These are phyloP conservation scores for Thymelicus acteon DNA, from an alignment of 2,888 invertebrate species.

Conservation along the genomic window DNA sequence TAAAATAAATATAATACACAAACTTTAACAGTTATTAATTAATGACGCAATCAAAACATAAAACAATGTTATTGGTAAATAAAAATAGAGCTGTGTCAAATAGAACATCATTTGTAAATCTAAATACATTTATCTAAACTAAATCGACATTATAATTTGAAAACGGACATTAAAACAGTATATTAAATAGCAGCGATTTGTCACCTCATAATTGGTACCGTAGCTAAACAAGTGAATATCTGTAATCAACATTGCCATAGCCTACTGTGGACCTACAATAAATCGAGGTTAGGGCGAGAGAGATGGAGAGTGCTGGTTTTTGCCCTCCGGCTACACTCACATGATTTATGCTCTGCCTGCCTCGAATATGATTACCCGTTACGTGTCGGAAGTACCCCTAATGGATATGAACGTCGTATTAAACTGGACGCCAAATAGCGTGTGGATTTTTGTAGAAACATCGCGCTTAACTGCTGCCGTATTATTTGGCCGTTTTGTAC, in stretches of 20 bases:
- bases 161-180: not conserved
- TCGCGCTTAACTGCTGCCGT: constrained; percentile 56
- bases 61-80: too few relatives aligned
- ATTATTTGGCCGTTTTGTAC: constrained; percentile 46
- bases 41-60: too few relatives aligned
- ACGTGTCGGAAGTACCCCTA: constrained; percentile 77
- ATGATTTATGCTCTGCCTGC: constrained; percentile 80
- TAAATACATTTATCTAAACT: too few relatives aligned
- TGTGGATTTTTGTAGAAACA: constrained; percentile 50
- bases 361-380: constrained; percentile 60
- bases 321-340: constrained; percentile 71
- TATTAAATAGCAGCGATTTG: constrained; percentile 15
- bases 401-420: constrained; percentile 81
- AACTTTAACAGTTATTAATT: too few relatives aligned
- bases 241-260: constrained; percentile 62
- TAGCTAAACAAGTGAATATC: constrained; percentile 39
- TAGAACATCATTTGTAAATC: too few relatives aligned
- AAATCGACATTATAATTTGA: not conserved
- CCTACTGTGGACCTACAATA: constrained; percentile 69
- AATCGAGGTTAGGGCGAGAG: constrained; percentile 67
- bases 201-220: constrained; percentile 38
- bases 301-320: constrained; percentile 63
- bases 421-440: constrained; percentile 67
- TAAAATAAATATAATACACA: too few relatives aligned
- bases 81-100: too few relatives aligned